Percentiles rank a stretch among this genome's conserved stretches.
phyloP scores from a whole-genome alignment of 2,113 vertebrate genomes.

The Micromys minutus region DNA sequence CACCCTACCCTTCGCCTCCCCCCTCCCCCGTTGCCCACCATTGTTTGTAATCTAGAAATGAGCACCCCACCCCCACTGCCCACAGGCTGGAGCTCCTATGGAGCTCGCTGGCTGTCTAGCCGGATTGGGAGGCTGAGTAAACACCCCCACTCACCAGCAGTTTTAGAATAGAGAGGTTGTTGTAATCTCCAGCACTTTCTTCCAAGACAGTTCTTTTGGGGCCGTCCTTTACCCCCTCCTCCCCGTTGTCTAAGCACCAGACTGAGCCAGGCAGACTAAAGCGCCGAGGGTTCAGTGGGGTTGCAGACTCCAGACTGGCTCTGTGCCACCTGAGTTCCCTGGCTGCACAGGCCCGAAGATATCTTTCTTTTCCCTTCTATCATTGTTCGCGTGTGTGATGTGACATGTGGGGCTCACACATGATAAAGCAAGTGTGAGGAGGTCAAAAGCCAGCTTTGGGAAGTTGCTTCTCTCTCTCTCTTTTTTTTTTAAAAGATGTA shows the following conservation, averaged over 20 bases:
- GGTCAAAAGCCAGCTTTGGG: background rate
- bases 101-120: background rate
- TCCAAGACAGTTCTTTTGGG: background rate
- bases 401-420: no score
- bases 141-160: background rate
- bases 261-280: background rate
- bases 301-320: background rate
- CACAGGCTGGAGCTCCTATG: background rate
- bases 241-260: rapidly evolving
- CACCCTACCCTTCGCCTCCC: background rate
- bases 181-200: background rate
- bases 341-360: background rate
- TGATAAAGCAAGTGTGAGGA: background rate
- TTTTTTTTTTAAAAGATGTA: no score
- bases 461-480: background rate
- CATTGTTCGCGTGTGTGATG: background rate
- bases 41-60: background rate
- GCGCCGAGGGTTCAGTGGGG: background rate
- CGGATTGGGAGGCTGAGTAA: background rate
- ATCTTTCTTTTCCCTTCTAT: background rate
- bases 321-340: background rate
- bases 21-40: no score
- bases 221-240: background rate
- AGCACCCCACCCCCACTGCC: background rate
- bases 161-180: constrained; percentile 68